Evolutionary conservation across 2,113 vertebrate species (phyloP).

Genomic region (Megaceryle maxima): DNA sequence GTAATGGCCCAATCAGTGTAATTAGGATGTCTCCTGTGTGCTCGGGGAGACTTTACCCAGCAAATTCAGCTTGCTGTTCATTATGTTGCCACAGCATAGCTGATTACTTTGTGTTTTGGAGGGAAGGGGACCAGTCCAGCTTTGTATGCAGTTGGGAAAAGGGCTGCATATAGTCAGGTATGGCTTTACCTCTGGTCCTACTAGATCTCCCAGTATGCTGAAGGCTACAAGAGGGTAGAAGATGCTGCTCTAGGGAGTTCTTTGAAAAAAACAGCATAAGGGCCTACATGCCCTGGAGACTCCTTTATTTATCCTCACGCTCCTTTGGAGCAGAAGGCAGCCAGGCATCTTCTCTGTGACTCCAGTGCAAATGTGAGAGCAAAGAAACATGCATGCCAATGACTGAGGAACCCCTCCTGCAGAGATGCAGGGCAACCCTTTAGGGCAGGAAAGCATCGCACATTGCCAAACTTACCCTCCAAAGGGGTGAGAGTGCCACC

Average conservation of each 20-base stretch:
- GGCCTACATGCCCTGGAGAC: fast-evolving
- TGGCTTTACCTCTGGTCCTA: not conserved
- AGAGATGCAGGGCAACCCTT: not conserved
- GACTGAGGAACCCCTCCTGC: not conserved
- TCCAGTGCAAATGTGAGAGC: not conserved
- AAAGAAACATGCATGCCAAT: not conserved
- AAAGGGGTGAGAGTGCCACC: not conserved
- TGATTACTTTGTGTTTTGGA: slow-evolving; percentile 1
- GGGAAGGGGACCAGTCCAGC: not conserved
- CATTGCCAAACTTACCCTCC: not conserved
- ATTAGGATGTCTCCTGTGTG: slow-evolving; percentile 42
- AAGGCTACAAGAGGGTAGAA: not conserved
- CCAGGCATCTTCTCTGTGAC: not conserved
- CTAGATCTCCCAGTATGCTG: not conserved
- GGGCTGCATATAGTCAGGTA: not conserved
- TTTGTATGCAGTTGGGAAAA: not conserved
- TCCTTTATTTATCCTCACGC: not conserved
- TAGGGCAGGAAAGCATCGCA: not conserved
- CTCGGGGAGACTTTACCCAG: not conserved
- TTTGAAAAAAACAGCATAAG: not conserved
- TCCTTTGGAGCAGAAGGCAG: not conserved
- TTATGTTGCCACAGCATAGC: not conserved
- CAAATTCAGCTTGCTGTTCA: not conserved
- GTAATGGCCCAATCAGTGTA: slow-evolving; percentile 41
- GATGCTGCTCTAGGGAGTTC: not conserved